Conservation (phyloP, 2,888 invertebrate species). For the Apoda limacodes region DNA sequence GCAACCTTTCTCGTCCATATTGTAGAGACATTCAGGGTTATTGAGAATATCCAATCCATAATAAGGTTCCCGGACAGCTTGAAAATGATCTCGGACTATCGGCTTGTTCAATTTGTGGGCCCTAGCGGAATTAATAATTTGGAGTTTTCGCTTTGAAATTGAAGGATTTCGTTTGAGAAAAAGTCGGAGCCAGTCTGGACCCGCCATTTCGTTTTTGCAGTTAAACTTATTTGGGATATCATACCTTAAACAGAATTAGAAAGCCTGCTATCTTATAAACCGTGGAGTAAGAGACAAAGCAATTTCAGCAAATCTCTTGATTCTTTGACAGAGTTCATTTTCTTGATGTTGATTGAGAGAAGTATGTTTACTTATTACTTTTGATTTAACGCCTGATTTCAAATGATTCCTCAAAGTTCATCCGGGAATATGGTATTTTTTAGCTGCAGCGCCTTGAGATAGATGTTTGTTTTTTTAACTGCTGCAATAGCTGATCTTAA, state of each 20-base stretch:
- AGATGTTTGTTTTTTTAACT: conserved; percentile 22
- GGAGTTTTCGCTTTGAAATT: conserved; percentile 13
- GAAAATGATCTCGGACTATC: conserved; percentile 11
- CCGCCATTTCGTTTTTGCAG: conserved; percentile 9
- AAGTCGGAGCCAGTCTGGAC: conserved; percentile 12
- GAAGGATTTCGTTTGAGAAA: conserved; percentile 14
- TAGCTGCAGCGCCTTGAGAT: conserved; percentile 20
- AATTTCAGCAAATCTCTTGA: too few species aligned
- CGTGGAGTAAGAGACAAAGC: too few species aligned
- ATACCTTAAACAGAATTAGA: conserved; percentile 10
- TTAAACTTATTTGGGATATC: conserved; percentile 11
- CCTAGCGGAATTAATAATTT: conserved; percentile 18
- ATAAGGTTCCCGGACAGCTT: conserved; percentile 17
- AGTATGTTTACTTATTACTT: too few species aligned
- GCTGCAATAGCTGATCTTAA: conserved; percentile 21
- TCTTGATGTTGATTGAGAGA: too few species aligned
- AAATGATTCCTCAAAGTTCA: conserved; percentile 23
- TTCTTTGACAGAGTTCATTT: too few species aligned
- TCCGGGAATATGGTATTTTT: conserved; percentile 22
- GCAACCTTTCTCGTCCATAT: too few species aligned
- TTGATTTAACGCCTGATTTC: too few species aligned
- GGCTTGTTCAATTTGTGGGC: conserved; percentile 20
- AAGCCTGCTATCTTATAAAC: conserved; percentile 17
- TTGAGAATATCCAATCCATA: conserved; percentile 17
- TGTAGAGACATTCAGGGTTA: conserved; percentile 20